Evolutionary conservation across 2,113 vertebrate genomes (phyloP).

Genomic region (Ammodytes dubius): DNA sequence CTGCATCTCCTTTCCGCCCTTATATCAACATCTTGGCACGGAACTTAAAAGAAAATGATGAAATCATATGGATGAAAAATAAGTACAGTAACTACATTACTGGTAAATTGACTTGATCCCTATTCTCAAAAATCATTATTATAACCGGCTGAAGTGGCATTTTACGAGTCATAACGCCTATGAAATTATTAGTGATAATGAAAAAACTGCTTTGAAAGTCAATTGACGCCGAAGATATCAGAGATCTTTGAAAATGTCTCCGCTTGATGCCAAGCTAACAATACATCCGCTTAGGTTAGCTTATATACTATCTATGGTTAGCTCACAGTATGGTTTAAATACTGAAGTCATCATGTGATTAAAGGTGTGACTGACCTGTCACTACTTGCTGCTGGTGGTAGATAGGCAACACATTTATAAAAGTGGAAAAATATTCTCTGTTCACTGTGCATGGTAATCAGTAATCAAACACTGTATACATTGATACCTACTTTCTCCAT

Average conservation of each 20-base stretch:
- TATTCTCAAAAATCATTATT: background rate
- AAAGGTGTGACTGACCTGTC: no score
- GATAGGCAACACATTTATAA: no score
- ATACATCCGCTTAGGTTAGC: no score
- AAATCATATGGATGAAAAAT: background rate
- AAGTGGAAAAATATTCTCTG: no score
- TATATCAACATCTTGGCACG: background rate
- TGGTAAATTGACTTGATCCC: no score
- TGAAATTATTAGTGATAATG: background rate
- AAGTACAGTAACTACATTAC: background rate
- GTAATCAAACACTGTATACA: background rate
- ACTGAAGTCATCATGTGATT: no score
- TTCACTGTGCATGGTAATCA: no score
- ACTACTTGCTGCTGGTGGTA: no score
- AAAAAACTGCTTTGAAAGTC: background rate
- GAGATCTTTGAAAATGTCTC: no score
- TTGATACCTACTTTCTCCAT: slow-evolving; percentile 80
- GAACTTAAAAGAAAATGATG: background rate
- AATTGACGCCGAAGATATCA: background rate
- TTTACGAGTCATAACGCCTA: background rate
- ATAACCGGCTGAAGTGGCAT: background rate
- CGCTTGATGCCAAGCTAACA: no score
- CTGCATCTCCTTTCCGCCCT: background rate
- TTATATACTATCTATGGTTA: no score
- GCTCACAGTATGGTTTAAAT: no score